Percentiles rank a stretch among this genome's conserved stretches.
Evolutionary conservation across 1,140 invertebrate genomes (phyloP).

Genomic region (Hydropsyche tenuis): DNA sequence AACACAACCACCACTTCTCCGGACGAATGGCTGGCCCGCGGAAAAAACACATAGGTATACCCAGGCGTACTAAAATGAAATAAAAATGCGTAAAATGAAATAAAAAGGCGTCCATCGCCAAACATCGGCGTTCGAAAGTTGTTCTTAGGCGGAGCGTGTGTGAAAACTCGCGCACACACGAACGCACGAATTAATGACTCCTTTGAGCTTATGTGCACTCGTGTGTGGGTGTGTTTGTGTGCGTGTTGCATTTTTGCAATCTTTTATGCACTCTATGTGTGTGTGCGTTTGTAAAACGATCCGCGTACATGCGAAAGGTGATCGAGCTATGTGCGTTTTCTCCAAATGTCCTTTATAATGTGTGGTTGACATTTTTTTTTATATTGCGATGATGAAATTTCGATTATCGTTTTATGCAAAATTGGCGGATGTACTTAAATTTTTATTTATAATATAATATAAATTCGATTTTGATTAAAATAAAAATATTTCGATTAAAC

Average conservation of each 20-base stretch:
- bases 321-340: too few species aligned
- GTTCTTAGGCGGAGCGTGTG: constrained; percentile 33
- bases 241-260: constrained; percentile 13
- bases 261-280: constrained; percentile 17
- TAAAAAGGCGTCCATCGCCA: constrained; percentile 45
- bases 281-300: background rate
- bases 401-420: too few species aligned
- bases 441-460: too few species aligned
- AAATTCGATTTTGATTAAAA: too few species aligned
- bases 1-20: background rate
- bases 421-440: too few species aligned
- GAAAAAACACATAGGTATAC: background rate
- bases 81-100: background rate
- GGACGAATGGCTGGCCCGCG: too few species aligned
- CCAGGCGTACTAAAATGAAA: background rate
- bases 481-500: too few species aligned
- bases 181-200: background rate
- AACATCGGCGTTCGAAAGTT: constrained; percentile 48
- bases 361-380: too few species aligned
- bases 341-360: too few species aligned
- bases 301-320: too few species aligned
- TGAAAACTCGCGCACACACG: constrained; percentile 30
- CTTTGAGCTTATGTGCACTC: background rate
- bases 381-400: too few species aligned
- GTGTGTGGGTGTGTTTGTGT: constrained; percentile 23